Evolutionary conservation across 2,797 vertebrate species (phyloP), one percentile per base, ranked within the genome.

Genomic region (Poecile montanus): DNA sequence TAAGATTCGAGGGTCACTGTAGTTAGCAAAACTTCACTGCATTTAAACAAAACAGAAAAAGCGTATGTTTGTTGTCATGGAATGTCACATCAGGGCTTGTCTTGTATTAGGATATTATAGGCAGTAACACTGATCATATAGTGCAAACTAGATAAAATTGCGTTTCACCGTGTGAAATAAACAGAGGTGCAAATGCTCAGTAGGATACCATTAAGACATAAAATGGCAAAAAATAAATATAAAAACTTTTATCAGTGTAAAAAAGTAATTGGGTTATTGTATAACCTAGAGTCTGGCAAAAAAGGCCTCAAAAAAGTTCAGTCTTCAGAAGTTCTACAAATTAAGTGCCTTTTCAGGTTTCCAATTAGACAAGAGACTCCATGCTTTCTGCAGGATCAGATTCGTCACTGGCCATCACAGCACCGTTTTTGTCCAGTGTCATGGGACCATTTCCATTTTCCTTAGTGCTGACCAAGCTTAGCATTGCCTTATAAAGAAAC

Each of bases 211-310:
- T 99, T 99, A 99, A 99, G 99, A 99, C 99, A 99, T 98, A 99
- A 99, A 99, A 99, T 99, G 98, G 98, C 98, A 99, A 99, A 99
- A 98, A 99, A 99, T 99, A 99, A 99, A 99, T 99, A 99, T 99
- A 98, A 99, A 99, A 99, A 99, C 98, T 99, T 99, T 99, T 99
- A 99, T 99, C 99, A 99, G 98, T 99, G 99, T 99, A 99, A 99
- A 99, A 99, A 99, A 99, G 99, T 99, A 99, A 99, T 98, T 98
- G 98, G 98, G 98, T 99, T 99, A 98, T 98, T 98, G 97, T 98
- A 99, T 99, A 99, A 99, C 98, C 99, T 99, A 99, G 98, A 99
- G 98, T 99, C 99, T 99, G 99, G 99, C 99, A 99, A 99, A 99
- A 99, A 99, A 99, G 99, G 99, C 99, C 99, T 99, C 99, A 98